phyloP scores from a whole-genome alignment of 2,113 vertebrate species.

The Dromas ardeola region DNA sequence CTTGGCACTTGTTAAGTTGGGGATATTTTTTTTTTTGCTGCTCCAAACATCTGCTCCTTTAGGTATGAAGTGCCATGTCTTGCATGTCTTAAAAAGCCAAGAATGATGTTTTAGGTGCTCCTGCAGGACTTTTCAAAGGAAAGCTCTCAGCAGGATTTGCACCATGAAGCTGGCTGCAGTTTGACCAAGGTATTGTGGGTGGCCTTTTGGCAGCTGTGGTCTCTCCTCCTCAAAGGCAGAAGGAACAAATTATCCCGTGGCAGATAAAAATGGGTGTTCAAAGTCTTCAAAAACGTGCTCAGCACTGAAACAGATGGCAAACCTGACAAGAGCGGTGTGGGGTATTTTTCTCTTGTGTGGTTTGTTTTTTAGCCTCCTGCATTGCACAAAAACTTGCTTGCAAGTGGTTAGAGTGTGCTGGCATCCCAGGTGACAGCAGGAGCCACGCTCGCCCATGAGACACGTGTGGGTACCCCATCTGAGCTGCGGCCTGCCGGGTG shows the following conservation, averaged over 20 bases:
- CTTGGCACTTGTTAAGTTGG: neutral
- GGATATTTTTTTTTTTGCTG: neutral
- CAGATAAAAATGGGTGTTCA: neutral
- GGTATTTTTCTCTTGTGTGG: neutral
- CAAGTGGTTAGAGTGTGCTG: neutral
- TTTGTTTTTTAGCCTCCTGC: neutral
- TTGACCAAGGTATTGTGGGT: neutral
- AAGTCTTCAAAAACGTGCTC: fast-evolving
- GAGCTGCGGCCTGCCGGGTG: neutral
- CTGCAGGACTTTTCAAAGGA: neutral
- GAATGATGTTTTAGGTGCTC: neutral
- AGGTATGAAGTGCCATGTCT: neutral
- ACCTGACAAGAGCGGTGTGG: neutral
- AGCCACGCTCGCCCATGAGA: neutral
- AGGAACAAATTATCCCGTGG: neutral
- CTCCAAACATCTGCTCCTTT: neutral
- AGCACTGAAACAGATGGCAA: neutral
- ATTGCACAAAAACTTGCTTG: neutral
- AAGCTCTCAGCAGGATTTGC: neutral
- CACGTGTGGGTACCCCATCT: fast-evolving
- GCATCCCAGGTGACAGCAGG: neutral
- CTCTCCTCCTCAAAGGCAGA: neutral
- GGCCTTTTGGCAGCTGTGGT: neutral
- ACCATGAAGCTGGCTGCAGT: neutral
- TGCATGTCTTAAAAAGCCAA: neutral